Base-by-base conservation (phyloP, 2,113 vertebrate genomes). In the Centrocercus urophasianus region DNA sequence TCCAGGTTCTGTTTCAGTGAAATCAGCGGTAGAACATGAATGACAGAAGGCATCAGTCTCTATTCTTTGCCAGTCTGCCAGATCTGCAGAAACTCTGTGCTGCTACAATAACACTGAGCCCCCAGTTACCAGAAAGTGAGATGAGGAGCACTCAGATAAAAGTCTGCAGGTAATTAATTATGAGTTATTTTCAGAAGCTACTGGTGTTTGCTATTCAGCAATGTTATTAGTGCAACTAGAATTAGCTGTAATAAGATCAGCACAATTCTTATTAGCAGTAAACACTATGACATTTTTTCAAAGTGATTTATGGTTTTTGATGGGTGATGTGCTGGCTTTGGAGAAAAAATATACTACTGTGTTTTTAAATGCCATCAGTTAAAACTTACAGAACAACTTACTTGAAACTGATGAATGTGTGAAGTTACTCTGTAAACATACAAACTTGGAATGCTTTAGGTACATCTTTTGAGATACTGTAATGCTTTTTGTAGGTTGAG, bases 161-260 rank as follows among this genome's bases (percentile, higher is more conserved):
- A 88, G 98, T 96, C 72, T 99, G 98, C 98, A 98, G 99, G 99
- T 99, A 96, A 96, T 89, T 50, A 61, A 10, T 75, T 78, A 21
- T 77, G 54, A 5, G 5, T 43, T 91, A 25, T 67, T 92, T 88
- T 79, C 32, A 73, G 48, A 88, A 88, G 36, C 18, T 56, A 16
- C 24, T 76, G 10, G 13, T 73, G 8, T 7, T 50, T 80, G 8
- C 43, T 82, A 59, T 43, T 89, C 6, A 63, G 83, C 42, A 25
- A 61, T 81, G 87, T 89, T 59, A 36, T 67, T 86, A 71, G 18
- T 22, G 24, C 1, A 78, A 45, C 32, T 65, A 43, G 56, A 81
- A 54, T 83, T 56, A 67, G 13, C 19, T 77, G 12, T 32, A 50
- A 42, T 63, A 83, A 75, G 77, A 63, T 47, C n/a, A 69, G 24